These are phyloP conservation scores for Microctonus aethiopoides DNA, from an alignment of 2,888 invertebrate genomes.

Conservation along the genomic window DNA sequence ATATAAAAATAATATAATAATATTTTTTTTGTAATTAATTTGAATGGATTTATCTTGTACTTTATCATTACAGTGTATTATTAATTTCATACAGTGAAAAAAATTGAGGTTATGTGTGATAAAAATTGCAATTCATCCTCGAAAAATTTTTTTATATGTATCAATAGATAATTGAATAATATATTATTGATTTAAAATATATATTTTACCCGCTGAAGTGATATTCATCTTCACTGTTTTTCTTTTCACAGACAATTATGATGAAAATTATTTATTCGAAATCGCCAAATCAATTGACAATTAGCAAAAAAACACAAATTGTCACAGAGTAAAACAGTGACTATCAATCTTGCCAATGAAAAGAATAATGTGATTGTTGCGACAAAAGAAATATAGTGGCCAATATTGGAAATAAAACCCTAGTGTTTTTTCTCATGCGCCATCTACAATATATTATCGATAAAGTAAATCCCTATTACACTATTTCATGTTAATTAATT, in stretches of 20 bases:
- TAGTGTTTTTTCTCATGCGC: no score
- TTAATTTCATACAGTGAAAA: background rate
- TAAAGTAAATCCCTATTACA: no score
- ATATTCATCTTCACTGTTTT: constrained; percentile 62
- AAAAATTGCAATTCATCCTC: constrained; percentile 60
- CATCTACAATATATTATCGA: no score
- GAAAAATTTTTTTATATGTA: background rate
- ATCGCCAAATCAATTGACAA: no score
- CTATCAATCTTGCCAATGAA: background rate
- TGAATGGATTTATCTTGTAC: no score
- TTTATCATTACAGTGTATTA: no score
- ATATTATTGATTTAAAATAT: background rate
- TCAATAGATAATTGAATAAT: background rate
- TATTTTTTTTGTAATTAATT: no score
- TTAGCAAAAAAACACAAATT: background rate
- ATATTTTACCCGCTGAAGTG: constrained; percentile 64
- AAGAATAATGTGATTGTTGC: background rate
- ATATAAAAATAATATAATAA: no score
- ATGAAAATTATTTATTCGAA: background rate
- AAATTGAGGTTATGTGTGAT: constrained; percentile 54
- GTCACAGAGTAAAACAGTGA: background rate
- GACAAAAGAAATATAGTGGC: background rate
- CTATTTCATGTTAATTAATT: no score
- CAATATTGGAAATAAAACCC: no score
- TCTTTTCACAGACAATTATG: background rate